Conservation (phyloP, 2,113 vertebrate species). For the Calidris pygmaea region DNA sequence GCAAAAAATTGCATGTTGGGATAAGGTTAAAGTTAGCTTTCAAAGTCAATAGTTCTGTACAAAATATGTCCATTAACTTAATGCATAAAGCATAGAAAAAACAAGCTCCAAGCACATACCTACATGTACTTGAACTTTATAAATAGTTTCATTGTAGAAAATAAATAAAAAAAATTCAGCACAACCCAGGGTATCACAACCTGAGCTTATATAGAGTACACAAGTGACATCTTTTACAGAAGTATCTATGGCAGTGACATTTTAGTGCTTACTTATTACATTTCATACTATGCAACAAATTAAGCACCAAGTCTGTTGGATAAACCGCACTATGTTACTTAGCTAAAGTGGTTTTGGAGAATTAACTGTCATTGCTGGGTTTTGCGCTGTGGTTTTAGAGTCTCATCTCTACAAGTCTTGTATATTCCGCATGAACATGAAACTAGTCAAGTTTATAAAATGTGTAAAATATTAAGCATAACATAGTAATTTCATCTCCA, state of each 20-base stretch:
- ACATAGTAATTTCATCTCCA: neutral
- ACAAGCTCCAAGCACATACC: neutral
- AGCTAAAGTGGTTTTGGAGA: neutral
- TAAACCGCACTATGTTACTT: neutral
- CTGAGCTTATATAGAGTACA: neutral
- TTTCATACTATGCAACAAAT: neutral
- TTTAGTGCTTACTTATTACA: neutral
- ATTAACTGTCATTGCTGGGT: neutral
- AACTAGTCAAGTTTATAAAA: neutral
- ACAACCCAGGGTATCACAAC: neutral
- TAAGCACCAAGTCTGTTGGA: neutral
- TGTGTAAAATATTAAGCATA: neutral
- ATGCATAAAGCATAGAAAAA: neutral
- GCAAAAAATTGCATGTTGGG: neutral
- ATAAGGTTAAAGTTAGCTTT: neutral
- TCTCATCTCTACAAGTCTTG: neutral
- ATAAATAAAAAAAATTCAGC: neutral
- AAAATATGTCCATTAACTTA: neutral
- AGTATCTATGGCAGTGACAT: neutral
- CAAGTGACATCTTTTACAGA: neutral
- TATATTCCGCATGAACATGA: neutral
- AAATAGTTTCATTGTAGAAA: neutral
- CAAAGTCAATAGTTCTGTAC: neutral
- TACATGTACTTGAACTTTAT: neutral
- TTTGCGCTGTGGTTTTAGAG: neutral